Percentiles rank a stretch among this genome's conserved stretches.
Conservation (phyloP, 2,797 vertebrate genomes). For the Linurgus olivaceus region DNA sequence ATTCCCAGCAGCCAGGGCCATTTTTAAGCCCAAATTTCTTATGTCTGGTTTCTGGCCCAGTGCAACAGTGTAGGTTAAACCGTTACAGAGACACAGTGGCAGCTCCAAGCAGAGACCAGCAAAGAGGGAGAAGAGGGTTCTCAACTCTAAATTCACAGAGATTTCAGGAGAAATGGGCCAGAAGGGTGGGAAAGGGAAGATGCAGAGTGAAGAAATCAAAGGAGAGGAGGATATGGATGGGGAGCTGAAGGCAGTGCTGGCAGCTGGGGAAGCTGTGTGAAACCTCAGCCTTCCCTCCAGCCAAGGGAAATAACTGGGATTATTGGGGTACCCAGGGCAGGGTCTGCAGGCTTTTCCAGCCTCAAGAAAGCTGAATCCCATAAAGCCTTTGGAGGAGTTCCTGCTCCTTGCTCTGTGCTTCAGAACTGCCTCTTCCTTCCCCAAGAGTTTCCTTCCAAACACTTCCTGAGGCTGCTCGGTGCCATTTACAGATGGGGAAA, state of each 20-base stretch:
- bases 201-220: not conserved
- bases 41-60: not conserved
- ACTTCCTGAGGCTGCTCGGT: accelerated
- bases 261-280: not conserved
- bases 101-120: not conserved
- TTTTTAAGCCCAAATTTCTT: not conserved
- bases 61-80: not conserved
- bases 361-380: not conserved
- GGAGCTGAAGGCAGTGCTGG: not conserved
- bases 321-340: not conserved
- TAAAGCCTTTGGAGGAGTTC: not conserved
- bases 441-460: not conserved
- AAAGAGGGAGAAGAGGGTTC: not conserved
- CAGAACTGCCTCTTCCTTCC: not conserved
- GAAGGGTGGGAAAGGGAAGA: not conserved
- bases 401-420: not conserved
- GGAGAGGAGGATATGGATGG: not conserved
- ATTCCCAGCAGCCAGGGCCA: not conserved
- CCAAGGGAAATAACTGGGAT: not conserved
- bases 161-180: not conserved
- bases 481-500: not conserved
- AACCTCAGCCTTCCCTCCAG: not conserved
- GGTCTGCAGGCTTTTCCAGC: not conserved
- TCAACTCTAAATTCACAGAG: not conserved
- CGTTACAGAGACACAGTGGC: accelerated